These are phyloP conservation scores for Tyrannus savana DNA, from an alignment of 2,113 vertebrate species.

Conservation along the genomic window DNA sequence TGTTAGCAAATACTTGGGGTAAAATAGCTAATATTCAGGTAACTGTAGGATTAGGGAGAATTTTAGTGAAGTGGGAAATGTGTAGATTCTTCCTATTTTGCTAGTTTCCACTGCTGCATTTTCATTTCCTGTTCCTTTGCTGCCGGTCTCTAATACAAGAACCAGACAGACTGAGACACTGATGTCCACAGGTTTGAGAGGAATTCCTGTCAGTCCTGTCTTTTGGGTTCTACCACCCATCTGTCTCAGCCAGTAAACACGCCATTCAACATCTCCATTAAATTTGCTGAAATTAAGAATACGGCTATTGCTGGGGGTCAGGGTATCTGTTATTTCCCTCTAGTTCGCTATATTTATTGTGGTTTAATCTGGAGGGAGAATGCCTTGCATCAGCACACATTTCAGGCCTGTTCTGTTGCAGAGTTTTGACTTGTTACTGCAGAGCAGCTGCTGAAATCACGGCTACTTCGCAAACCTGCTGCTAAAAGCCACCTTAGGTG, in stretches of 20 bases:
- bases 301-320: neutral
- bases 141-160: neutral
- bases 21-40: neutral
- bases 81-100: neutral
- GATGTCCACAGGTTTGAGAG: neutral
- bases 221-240: neutral
- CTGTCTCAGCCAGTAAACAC: rapidly evolving
- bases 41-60: neutral
- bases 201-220: neutral
- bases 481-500: neutral
- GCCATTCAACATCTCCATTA: neutral
- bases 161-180: neutral
- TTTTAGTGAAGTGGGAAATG: neutral
- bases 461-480: neutral
- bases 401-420: neutral
- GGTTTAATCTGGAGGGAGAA: neutral
- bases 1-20: neutral
- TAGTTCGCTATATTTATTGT: neutral
- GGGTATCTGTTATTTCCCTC: neutral
- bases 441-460: neutral
- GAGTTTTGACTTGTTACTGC: neutral
- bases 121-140: neutral
- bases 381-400: neutral
- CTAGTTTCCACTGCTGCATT: neutral
- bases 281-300: neutral